Conservation (phyloP, 2,797 vertebrate genomes). For the Varecia variegata region DNA sequence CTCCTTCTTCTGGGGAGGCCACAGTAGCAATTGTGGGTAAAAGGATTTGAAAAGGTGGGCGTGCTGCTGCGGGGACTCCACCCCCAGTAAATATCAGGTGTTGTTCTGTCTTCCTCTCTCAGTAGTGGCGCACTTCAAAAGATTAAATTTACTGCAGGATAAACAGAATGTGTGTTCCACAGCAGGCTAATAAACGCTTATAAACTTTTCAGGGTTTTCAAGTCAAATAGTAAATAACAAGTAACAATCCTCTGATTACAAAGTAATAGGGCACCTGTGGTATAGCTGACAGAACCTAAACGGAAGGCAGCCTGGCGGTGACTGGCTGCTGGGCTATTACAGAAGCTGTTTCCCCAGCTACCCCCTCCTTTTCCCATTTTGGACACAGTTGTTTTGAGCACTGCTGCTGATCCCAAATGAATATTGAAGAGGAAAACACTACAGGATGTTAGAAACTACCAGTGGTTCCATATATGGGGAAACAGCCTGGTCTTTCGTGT, state of each 20-base stretch:
- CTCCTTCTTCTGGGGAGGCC: conserved; percentile 48
- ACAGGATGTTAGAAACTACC: conserved; percentile 62
- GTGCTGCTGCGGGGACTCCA: background rate
- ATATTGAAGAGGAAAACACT: conserved; percentile 54
- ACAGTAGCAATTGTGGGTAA: conserved; percentile 37
- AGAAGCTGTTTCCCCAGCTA: background rate
- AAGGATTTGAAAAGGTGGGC: conserved; percentile 60
- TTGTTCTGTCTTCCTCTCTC: conserved; percentile 42
- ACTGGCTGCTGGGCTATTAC: conserved; percentile 43
- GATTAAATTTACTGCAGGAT: conserved; percentile 75
- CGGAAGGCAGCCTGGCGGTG: background rate
- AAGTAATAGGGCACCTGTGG: conserved; percentile 30
- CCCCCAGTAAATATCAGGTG: background rate
- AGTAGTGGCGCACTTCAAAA: conserved; percentile 54
- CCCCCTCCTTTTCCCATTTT: conserved; percentile 69
- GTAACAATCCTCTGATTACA: conserved; percentile 53
- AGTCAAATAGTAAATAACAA: conserved; percentile 68
- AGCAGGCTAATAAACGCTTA: conserved; percentile 62
- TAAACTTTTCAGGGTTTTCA: conserved; percentile 61
- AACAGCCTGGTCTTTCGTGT: conserved; percentile 48
- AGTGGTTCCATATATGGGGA: conserved; percentile 35
- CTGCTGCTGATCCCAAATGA: conserved; percentile 53
- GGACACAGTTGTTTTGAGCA: conserved; percentile 46
- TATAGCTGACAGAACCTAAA: conserved; percentile 41
- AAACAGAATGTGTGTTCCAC: conserved; percentile 70